Evolutionary conservation across 2,888 invertebrate species (phyloP).

Genomic region (Trisateles emortualis): DNA sequence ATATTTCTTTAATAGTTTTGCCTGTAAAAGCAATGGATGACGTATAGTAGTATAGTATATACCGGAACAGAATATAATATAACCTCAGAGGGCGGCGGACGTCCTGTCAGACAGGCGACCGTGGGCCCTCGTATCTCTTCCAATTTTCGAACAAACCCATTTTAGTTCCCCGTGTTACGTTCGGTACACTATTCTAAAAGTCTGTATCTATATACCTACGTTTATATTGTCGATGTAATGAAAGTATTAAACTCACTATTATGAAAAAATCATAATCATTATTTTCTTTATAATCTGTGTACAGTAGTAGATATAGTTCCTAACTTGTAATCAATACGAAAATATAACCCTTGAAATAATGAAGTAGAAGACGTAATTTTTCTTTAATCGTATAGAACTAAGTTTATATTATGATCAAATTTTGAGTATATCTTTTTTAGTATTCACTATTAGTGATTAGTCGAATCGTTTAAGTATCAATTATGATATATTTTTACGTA

Average conservation of each 20-base stretch:
- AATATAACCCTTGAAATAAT: constrained; percentile 79
- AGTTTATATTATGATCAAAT: constrained; percentile 73
- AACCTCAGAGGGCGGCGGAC: constrained; percentile 56
- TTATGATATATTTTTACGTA: constrained; percentile 67
- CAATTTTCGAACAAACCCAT: constrained; percentile 48
- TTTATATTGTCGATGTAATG: constrained; percentile 51
- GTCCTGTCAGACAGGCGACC: constrained; percentile 73
- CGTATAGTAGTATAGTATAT: constrained; percentile 58
- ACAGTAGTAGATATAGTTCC: constrained; percentile 84
- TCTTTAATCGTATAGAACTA: constrained; percentile 63
- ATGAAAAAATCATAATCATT: constrained; percentile 66
- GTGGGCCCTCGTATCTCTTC: constrained; percentile 14
- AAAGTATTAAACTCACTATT: constrained; percentile 62
- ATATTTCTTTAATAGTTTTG: constrained; percentile 78
- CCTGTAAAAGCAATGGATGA: constrained; percentile 73
- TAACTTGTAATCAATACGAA: constrained; percentile 83
- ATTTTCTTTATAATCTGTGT: constrained; percentile 78
- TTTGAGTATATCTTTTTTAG: constrained; percentile 64
- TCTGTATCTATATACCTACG: constrained; percentile 35
- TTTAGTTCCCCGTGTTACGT: constrained; percentile 35
- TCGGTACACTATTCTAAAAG: constrained; percentile 34
- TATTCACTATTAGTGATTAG: constrained; percentile 65
- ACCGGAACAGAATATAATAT: constrained; percentile 56
- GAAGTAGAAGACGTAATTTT: constrained; percentile 73
- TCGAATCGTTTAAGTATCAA: constrained; percentile 64